These are phyloP conservation scores for Microcebus griseorufus DNA, from an alignment of 2,113 vertebrate genomes.

Conservation along the genomic window DNA sequence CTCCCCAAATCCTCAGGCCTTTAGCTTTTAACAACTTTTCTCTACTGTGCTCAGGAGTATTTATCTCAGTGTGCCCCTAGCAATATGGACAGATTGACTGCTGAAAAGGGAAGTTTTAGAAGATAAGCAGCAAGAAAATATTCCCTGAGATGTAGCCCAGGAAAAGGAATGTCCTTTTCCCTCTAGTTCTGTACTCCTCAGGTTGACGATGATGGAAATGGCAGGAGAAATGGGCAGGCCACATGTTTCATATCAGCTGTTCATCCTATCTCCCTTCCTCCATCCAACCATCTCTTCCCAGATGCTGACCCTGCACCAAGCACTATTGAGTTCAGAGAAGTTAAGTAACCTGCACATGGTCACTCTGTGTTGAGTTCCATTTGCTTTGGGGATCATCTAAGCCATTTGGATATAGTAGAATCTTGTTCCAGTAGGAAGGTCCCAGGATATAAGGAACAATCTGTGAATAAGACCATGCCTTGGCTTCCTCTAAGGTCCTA, in stretches of 20 bases:
- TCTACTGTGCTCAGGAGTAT: background rate
- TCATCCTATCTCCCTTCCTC: background rate
- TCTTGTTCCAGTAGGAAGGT: background rate
- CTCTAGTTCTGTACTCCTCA: background rate
- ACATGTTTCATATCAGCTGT: background rate
- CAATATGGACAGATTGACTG: background rate
- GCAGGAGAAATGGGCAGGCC: background rate
- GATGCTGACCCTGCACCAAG: background rate
- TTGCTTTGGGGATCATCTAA: background rate
- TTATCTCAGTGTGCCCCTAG: background rate
- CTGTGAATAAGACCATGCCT: background rate
- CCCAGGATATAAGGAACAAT: background rate
- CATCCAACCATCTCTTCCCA: background rate
- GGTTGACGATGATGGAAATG: background rate
- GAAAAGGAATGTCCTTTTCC: background rate
- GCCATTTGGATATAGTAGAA: background rate
- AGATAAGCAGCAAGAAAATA: background rate
- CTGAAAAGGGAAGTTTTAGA: background rate
- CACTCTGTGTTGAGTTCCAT: background rate
- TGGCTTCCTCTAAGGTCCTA: background rate
- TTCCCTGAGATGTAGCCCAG: background rate
- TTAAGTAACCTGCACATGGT: background rate
- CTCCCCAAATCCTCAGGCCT: background rate
- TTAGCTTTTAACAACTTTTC: background rate
- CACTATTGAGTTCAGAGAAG: background rate